These are phyloP conservation scores for Emys orbicularis DNA, from an alignment of 2,797 vertebrate species.

Conservation along the genomic window DNA sequence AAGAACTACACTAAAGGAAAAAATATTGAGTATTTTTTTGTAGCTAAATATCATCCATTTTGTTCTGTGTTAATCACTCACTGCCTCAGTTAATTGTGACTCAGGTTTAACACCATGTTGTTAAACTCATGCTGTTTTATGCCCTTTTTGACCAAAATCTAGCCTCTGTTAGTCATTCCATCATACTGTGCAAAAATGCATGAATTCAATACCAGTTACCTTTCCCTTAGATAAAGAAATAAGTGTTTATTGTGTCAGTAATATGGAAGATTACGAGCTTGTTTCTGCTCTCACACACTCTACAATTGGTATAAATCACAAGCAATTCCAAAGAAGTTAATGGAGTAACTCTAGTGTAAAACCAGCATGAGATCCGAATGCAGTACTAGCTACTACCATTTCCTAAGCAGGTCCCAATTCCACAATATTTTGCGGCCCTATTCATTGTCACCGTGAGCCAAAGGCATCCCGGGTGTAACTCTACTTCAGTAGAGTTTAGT, in stretches of 20 bases:
- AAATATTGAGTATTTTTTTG: slow-evolving; percentile 21
- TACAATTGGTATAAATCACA: not conserved
- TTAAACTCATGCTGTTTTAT: slow-evolving; percentile 49
- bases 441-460: not conserved
- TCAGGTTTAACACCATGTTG: slow-evolving; percentile 50
- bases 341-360: not conserved
- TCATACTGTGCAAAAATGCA: slow-evolving; percentile 25
- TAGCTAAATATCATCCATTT: slow-evolving; percentile 35
- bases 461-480: not conserved
- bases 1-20: slow-evolving; percentile 1
- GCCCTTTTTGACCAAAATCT: slow-evolving; percentile 22
- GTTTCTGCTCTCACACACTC: not conserved
- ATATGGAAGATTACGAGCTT: not conserved
- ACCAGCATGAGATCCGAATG: not conserved
- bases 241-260: not conserved
- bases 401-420: not conserved
- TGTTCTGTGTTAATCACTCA: slow-evolving; percentile 28
- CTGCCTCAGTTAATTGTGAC: slow-evolving; percentile 53
- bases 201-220: slow-evolving; percentile 7
- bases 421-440: not conserved
- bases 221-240: slow-evolving; percentile 32
- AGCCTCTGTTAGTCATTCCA: slow-evolving; percentile 34
- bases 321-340: not conserved
- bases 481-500: not conserved
- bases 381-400: not conserved